Conservation (phyloP, 1,140 invertebrate species). For the Laupala kohalensis region DNA sequence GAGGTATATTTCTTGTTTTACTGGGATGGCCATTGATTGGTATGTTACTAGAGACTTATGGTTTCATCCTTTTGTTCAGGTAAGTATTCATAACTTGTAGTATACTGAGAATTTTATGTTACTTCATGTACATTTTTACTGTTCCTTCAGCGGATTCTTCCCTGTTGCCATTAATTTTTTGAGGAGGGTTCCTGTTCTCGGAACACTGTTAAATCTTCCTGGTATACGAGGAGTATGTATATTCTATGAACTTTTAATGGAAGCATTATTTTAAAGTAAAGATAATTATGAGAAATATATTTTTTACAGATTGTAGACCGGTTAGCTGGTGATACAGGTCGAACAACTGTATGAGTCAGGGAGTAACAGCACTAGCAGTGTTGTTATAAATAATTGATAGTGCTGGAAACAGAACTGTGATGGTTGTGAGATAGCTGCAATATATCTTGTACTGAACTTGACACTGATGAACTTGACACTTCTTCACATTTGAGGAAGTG, state of each 20-base stretch:
- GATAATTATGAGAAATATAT: background rate
- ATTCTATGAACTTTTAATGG: background rate
- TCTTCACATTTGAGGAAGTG: too few species aligned
- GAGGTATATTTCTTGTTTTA: slow-evolving; percentile 88
- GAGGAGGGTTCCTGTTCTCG: slow-evolving; percentile 59
- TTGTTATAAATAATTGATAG: background rate
- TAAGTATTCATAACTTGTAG: slow-evolving; percentile 22
- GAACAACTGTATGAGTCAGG: slow-evolving; percentile 42
- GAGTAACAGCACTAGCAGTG: background rate
- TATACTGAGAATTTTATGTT: background rate
- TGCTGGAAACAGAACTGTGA: background rate
- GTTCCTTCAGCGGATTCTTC: slow-evolving; percentile 58
- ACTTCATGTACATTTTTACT: slow-evolving; percentile 16
- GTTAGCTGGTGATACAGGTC: slow-evolving; percentile 43
- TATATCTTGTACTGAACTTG: background rate
- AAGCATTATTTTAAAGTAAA: background rate
- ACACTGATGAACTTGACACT: too few species aligned
- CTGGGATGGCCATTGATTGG: slow-evolving; percentile 91
- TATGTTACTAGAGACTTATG: slow-evolving; percentile 90
- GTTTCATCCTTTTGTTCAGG: slow-evolving; percentile 70
- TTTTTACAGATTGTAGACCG: slow-evolving; percentile 36
- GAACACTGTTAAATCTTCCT: slow-evolving; percentile 58
- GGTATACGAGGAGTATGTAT: slow-evolving; percentile 43
- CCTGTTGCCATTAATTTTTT: slow-evolving; percentile 83
- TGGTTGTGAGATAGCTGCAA: background rate